These are phyloP conservation scores for Papilio helenus DNA, from an alignment of 1,140 invertebrate species.

Conservation along the genomic window DNA sequence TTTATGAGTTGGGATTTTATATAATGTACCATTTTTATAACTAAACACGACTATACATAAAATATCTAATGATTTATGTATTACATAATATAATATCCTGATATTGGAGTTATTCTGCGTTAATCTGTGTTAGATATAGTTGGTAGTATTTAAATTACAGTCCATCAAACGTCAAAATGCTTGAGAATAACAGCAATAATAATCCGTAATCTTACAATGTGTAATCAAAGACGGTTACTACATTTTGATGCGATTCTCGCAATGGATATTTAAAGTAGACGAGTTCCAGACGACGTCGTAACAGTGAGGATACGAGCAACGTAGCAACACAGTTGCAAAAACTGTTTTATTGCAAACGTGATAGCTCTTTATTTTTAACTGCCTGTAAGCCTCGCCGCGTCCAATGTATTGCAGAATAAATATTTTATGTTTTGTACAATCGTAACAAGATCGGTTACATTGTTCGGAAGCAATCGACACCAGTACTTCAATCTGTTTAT, in stretches of 20 bases:
- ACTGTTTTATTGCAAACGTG: conserved; percentile 38
- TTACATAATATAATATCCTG: no score
- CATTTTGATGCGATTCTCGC: neutral
- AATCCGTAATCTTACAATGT: neutral
- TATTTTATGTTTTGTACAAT: conserved; percentile 34
- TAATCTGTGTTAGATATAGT: neutral
- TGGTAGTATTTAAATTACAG: neutral
- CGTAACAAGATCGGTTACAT: conserved; percentile 16
- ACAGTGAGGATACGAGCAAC: conserved; percentile 14
- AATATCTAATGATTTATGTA: no score
- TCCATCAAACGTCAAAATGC: neutral
- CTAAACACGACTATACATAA: neutral
- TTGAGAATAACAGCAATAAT: neutral
- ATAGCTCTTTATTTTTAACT: conserved; percentile 37
- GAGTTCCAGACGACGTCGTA: conserved; percentile 35
- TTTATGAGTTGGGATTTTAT: neutral
- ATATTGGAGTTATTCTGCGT: neutral
- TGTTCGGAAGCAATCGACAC: conserved; percentile 20
- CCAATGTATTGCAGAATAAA: conserved; percentile 28
- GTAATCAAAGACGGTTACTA: neutral
- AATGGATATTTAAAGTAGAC: conserved; percentile 35
- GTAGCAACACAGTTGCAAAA: conserved; percentile 32
- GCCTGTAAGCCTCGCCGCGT: conserved; percentile 19
- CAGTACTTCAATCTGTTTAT: neutral
- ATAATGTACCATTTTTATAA: neutral